Conservation (phyloP, 2,113 vertebrate genomes). For the Dasyprocta punctata region DNA sequence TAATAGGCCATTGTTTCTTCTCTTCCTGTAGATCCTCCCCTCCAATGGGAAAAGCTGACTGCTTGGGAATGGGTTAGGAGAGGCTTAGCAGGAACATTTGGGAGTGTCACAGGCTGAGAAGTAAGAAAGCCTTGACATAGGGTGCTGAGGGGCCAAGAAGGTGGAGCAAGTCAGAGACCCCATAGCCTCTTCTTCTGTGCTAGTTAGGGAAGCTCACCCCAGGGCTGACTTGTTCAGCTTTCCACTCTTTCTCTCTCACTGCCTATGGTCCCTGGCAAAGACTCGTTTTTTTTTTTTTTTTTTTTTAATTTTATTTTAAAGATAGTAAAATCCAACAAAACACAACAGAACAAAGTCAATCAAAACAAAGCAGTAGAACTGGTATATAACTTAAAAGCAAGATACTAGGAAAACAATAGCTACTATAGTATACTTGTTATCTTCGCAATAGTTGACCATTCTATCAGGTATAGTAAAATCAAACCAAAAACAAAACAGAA, state of each 20-base stretch:
- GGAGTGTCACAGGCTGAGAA: neutral
- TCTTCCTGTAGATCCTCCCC: neutral
- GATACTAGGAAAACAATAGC: too few relatives aligned
- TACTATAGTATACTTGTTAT: too few relatives aligned
- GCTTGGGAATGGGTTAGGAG: neutral
- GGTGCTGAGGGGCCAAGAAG: neutral
- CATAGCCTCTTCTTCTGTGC: neutral
- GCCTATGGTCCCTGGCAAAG: neutral
- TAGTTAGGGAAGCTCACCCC: neutral
- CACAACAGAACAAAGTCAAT: too few relatives aligned
- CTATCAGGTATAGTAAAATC: too few relatives aligned
- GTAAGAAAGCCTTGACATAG: neutral
- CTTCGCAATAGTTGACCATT: too few relatives aligned
- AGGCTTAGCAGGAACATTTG: neutral
- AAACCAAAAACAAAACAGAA: too few relatives aligned
- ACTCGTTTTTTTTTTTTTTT: too few relatives aligned
- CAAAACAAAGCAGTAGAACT: too few relatives aligned
- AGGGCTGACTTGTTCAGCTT: slow-evolving; percentile 4
- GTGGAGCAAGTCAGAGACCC: neutral
- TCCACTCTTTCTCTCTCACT: neutral
- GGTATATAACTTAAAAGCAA: too few relatives aligned
- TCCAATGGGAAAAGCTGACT: neutral
- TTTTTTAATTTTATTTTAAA: too few relatives aligned
- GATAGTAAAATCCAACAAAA: too few relatives aligned
- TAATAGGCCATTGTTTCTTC: neutral